Conservation (phyloP, 2,888 invertebrate genomes). For the Campoplex nolae region DNA sequence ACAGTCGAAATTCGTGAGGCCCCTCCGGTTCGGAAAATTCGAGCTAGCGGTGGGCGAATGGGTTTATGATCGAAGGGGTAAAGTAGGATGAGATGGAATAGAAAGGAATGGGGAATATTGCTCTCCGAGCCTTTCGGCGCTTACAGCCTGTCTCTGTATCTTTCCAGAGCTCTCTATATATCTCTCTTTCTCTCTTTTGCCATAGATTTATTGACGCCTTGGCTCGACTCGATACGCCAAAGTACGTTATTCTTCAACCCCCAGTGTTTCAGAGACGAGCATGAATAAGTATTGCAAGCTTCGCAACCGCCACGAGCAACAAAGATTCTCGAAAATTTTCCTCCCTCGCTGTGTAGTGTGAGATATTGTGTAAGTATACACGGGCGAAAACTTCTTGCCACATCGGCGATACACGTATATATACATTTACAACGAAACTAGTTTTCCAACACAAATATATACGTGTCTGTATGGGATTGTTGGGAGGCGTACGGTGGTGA, state of each 20-base stretch:
- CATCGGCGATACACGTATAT: constrained; percentile 13
- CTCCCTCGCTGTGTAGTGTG: not conserved
- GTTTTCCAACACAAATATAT: constrained; percentile 27
- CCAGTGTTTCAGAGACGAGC: constrained; percentile 68
- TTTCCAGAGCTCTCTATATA: constrained; percentile 15
- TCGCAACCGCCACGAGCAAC: constrained; percentile 39
- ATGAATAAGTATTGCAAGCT: constrained; percentile 69
- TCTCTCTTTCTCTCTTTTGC: constrained; percentile 25
- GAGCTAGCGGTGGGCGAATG: constrained; percentile 61
- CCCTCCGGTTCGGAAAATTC: constrained; percentile 35
- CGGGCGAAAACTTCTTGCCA: constrained; percentile 54
- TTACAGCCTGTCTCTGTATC: constrained; percentile 33
- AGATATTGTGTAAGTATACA: constrained; percentile 21
- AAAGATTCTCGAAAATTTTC: constrained; percentile 55
- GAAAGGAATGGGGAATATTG: constrained; percentile 47
- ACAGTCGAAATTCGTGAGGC: constrained; percentile 55
- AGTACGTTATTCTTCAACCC: constrained; percentile 66
- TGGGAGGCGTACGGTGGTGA: constrained; percentile 6
- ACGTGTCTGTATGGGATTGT: not conserved
- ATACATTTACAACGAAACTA: constrained; percentile 11
- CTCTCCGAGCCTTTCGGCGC: constrained; percentile 23
- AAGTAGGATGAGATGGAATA: constrained; percentile 57
- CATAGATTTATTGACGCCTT: constrained; percentile 59
- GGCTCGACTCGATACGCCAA: constrained; percentile 64
- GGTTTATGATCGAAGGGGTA: constrained; percentile 63